Percentiles rank a stretch among this genome's conserved stretches.
These are phyloP conservation scores for Leptestheria dahalacensis DNA, from an alignment of 1,140 invertebrate species.

Conservation along the genomic window DNA sequence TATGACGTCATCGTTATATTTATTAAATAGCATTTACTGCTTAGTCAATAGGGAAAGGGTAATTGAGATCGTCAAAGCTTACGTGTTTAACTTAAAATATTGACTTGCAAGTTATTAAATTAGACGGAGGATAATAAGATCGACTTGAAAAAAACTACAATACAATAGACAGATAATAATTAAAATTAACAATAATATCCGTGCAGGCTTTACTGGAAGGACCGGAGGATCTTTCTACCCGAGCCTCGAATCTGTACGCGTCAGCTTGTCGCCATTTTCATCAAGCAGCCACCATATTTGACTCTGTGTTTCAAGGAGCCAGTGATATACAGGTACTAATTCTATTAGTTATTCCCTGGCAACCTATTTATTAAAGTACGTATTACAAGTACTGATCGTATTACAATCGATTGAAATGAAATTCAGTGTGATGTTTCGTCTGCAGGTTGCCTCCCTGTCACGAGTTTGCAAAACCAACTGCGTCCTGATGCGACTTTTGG, in stretches of 20 bases:
- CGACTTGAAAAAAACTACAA: no score
- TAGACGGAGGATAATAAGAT: no score
- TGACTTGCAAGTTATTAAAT: no score
- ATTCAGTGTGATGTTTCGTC: conserved; percentile 24
- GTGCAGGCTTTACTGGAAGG: background rate
- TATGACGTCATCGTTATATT: background rate
- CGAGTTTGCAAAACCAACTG: conserved; percentile 89
- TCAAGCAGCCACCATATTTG: conserved; percentile 68
- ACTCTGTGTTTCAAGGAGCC: conserved; percentile 53
- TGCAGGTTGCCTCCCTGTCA: conserved; percentile 62
- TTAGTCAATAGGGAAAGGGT: no score
- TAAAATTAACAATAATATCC: background rate
- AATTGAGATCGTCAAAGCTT: no score
- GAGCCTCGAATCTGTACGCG: conserved; percentile 45
- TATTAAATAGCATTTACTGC: no score
- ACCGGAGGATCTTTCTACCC: conserved; percentile 4
- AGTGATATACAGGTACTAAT: conserved; percentile 1
- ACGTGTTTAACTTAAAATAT: no score
- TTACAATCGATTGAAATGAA: no score
- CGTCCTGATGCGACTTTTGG: conserved; percentile 78
- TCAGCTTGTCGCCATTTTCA: conserved; percentile 80
- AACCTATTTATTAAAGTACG: background rate
- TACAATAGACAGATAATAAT: background rate
- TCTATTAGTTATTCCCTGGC: background rate
- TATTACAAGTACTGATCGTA: background rate